Conservation (phyloP, 1,140 invertebrate genomes). For the Drosophila nebulosa region DNA sequence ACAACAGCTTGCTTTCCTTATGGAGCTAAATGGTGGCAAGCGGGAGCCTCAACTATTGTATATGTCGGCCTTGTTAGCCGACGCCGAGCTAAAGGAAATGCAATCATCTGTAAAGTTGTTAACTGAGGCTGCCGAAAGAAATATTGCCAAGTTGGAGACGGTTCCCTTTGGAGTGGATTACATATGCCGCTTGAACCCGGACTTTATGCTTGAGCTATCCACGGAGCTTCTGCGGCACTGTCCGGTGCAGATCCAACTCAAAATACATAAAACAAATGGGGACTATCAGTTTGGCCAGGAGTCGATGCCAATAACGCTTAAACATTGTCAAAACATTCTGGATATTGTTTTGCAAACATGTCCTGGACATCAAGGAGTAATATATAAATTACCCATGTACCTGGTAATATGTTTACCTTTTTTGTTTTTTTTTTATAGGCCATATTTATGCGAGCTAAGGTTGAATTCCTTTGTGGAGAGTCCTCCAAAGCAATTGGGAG, state of each 20-base stretch:
- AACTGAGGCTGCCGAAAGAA: constrained; percentile 87
- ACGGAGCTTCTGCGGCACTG: constrained; percentile 89
- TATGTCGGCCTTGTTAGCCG: constrained; percentile 85
- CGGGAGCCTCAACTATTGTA: constrained; percentile 85
- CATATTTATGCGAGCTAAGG: constrained; percentile 88
- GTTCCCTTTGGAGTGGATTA: constrained; percentile 89
- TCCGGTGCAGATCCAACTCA: constrained; percentile 84
- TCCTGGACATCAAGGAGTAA: constrained; percentile 85
- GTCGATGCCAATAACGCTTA: constrained; percentile 78
- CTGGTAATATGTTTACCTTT: neutral
- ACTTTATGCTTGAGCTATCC: constrained; percentile 91
- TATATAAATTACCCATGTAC: neutral
- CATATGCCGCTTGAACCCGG: constrained; percentile 89
- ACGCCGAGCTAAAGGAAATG: constrained; percentile 81
- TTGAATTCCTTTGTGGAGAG: constrained; percentile 91
- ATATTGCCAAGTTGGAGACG: constrained; percentile 84
- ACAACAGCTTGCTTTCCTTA: constrained; percentile 93
- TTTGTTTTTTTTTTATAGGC: constrained; percentile 80
- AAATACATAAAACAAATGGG: constrained; percentile 46
- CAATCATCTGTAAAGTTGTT: constrained; percentile 84
- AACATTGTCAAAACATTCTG: constrained; percentile 85
- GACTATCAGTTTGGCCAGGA: constrained; percentile 64
- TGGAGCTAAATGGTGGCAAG: constrained; percentile 88
- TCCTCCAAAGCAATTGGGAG: constrained; percentile 84
- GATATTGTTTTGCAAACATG: constrained; percentile 89